These are phyloP conservation scores for Harpalus rubripes DNA, from an alignment of 2,888 invertebrate species.

Conservation along the genomic window DNA sequence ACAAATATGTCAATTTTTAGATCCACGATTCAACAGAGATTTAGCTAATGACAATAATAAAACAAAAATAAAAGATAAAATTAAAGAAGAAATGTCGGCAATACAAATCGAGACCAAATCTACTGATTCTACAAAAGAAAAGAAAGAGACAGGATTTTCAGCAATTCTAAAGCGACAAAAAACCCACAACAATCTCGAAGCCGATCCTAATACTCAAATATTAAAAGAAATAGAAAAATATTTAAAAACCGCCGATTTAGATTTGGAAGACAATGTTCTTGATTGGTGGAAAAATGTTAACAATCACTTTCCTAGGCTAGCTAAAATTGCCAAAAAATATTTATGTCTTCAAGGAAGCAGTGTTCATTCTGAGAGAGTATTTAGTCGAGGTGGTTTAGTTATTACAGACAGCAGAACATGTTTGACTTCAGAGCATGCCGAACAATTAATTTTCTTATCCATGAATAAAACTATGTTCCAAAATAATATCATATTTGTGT, in stretches of 20 bases:
- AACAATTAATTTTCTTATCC: constrained; percentile 25
- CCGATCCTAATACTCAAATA: constrained; percentile 15
- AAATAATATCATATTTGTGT: constrained; percentile 15
- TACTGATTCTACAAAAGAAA: constrained; percentile 19
- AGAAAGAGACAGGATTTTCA: constrained; percentile 13
- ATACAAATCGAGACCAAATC: constrained; percentile 17
- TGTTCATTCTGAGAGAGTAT: constrained; percentile 17
- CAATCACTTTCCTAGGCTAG: constrained; percentile 16
- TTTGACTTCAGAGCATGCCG: constrained; percentile 16
- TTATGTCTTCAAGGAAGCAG: constrained; percentile 16
- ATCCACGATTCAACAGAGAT: background rate
- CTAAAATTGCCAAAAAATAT: constrained; percentile 6
- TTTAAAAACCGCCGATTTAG: constrained; percentile 7
- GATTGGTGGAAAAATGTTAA: constrained; percentile 13
- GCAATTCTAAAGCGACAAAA: constrained; percentile 22
- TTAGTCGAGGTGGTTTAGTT: constrained; percentile 13
- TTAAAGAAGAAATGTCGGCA: background rate
- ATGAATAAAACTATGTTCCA: constrained; percentile 18
- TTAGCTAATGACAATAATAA: background rate
- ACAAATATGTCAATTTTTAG: constrained; percentile 26
- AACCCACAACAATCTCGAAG: background rate
- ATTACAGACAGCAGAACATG: constrained; percentile 20
- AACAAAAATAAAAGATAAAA: background rate
- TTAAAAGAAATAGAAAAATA: constrained; percentile 21
- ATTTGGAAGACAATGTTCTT: constrained; percentile 18